phyloP scores from a whole-genome alignment of 1,140 invertebrate species.

The Alviniconcha marisindica region DNA sequence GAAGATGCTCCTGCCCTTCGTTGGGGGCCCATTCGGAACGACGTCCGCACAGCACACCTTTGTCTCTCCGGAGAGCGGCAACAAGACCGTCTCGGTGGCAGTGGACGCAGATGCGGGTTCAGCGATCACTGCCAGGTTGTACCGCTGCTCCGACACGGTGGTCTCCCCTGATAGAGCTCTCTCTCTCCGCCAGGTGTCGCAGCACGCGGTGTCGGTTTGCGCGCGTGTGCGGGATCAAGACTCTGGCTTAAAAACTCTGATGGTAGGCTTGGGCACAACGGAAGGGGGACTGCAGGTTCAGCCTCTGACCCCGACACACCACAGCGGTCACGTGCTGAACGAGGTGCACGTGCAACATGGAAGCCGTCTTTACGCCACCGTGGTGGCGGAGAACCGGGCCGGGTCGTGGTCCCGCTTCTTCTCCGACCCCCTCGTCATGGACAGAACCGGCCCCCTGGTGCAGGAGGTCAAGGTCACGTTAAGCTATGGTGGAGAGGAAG shows the following conservation, averaged over 20 bases:
- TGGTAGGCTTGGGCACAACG: conserved; percentile 46
- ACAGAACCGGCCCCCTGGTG: conserved; percentile 45
- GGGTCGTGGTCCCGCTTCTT: conserved; percentile 39
- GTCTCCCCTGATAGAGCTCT: neutral
- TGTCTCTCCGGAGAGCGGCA: no score
- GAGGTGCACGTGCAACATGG: conserved; percentile 36
- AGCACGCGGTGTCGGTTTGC: conserved; percentile 33
- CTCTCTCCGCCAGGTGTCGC: neutral
- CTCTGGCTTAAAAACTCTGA: conserved; percentile 38
- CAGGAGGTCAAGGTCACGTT: neutral
- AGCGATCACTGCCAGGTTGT: neutral
- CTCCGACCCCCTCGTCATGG: conserved; percentile 33
- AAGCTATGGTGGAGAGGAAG: conserved; percentile 11
- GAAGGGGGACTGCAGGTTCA: conserved; percentile 40
- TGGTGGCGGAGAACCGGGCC: conserved; percentile 43
- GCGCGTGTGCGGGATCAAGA: conserved; percentile 41
- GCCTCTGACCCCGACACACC: conserved; percentile 9
- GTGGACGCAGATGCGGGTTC: neutral
- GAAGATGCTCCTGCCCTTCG: neutral
- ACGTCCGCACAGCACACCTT: no score
- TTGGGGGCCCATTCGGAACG: no score
- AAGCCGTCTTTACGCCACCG: conserved; percentile 34
- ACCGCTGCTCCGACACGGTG: neutral
- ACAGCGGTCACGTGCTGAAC: conserved; percentile 32
- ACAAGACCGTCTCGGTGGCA: neutral